Evolutionary conservation across 2,113 vertebrate species (phyloP), one percentile per base, ranked within the genome.

Genomic region (Mungos mungo): DNA sequence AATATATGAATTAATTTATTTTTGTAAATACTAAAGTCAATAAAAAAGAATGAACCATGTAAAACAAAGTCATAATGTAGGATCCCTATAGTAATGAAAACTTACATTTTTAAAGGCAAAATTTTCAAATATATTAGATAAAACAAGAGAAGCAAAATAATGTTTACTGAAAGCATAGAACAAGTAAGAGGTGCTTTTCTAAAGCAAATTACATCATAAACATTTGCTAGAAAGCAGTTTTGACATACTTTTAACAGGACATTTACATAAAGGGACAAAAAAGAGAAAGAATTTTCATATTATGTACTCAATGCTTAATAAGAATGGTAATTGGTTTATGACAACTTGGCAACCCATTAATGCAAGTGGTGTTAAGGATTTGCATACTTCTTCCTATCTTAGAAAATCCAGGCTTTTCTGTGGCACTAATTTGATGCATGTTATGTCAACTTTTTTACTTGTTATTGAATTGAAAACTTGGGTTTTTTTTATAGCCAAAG

Each of bases 11-110:
- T 74, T 80, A 13, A 74, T 60, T 85, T 81, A 96, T 65, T 54
- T 97, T 92, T 85, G 21, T 16, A 71, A 93, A 65, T 60, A 85
- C 7, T 76, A 45, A 79, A 85, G 33, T 65, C 52, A 92, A 11
- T 81, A 89, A 79, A 27, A 94, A 33, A 94, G 33, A 89, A 74
- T 80, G 60, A 85, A 45, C 29, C 16, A 85, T 66, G 9, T 68
- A 47, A 92, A 92, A 97, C 14, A 88, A 81, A 92, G 45, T 83
- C 31, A 83, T 41, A 71, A 91, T 29, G 23, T 5, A 88, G 71
- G 63, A 87, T 29, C 3, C 35, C 21, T 81, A 54, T 81, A 72
- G 23, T 68, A 80, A 85, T 50, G 25, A 93, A 94, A 96, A 82
- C 50, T 57, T 79, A 65, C 72, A 35, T 65, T 35, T 80, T 93